Conservation (phyloP, 2,113 vertebrate genomes). For the Saguinus midas region DNA sequence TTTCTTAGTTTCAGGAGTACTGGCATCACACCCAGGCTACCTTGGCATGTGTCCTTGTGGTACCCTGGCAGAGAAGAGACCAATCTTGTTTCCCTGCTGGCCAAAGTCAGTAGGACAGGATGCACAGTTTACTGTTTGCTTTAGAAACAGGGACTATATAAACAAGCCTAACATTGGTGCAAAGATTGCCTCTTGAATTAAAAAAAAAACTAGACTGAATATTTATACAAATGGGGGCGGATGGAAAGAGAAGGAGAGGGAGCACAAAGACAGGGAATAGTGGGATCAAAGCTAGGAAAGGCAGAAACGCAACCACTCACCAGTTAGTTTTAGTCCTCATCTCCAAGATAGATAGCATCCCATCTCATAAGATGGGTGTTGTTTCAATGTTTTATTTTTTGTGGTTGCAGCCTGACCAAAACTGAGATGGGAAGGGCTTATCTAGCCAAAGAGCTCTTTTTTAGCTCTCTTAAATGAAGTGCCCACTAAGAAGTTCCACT, state of each 20-base stretch:
- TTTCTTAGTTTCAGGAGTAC: conserved; percentile 38
- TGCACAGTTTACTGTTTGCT: conserved; percentile 10
- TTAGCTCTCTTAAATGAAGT: conserved; percentile 44
- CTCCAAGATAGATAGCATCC: conserved; percentile 43
- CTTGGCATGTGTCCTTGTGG: neutral
- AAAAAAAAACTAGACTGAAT: neutral
- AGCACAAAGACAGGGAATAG: neutral
- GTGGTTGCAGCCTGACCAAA: conserved; percentile 14
- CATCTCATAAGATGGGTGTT: neutral
- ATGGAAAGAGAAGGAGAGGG: neutral
- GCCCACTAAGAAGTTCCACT: conserved; percentile 34
- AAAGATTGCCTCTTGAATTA: conserved; percentile 59
- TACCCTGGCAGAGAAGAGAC: conserved; percentile 36
- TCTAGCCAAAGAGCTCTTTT: conserved; percentile 46
- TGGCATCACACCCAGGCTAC: conserved; percentile 5
- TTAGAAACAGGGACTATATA: conserved; percentile 48
- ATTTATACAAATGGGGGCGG: conserved; percentile 8
- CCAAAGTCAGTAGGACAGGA: conserved; percentile 14
- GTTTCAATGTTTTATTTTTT: neutral
- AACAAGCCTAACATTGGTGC: conserved; percentile 46
- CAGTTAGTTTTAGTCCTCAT: conserved; percentile 26
- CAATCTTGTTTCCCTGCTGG: conserved; percentile 5
- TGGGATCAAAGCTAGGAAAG: neutral
- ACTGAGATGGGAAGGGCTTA: neutral
- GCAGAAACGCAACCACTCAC: neutral